Evolutionary conservation across 2,888 invertebrate species (phyloP), one percentile per base, ranked within the genome.

Genomic region (Drosophila melanosoma): DNA sequence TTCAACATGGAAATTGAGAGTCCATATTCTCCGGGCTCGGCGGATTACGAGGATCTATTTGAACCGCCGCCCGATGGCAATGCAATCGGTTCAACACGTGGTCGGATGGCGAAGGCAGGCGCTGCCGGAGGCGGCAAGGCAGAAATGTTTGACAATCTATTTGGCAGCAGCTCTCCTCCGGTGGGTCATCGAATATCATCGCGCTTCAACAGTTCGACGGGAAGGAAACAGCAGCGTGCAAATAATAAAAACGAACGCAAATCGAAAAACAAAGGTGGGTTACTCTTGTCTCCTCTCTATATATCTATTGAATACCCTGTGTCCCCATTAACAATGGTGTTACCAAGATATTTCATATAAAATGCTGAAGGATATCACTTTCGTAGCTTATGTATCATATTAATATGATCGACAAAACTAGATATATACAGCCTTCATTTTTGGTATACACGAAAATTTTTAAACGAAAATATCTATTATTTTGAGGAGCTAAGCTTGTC

Each of bases 21-120:
- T 29, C 98, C 98, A 0, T 97, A 98, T 93, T 97, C 97, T 57
- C 97, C 97, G 0, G 97, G 97, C 53, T 97, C 97, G n/a, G 96
- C 96, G 87, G 96, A 97, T 93, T 97, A 97, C 91, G 97, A 97
- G 86, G 97, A 97, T 92, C 94, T 97, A 77, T 97, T 97, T 93
- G 96, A 96, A 92, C 97, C 97, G 59, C 97, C 96, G 15, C 88
- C 90, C 64, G 93, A 93, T 57, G 83, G 74, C 38, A 84, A 76
- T 45, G 72, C 76, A 5, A 23, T 51, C n/a, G 69, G 73, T n/a
- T 51, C 67, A 23, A 74, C 67, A 33, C 76, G 91, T 20, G 10
- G 26, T 15, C 89, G 91, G 0, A 48, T 70, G 0, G 87, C 45
- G 45, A 84, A 61, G 79, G 76, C 29, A 63, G 0, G 89, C 4